These are phyloP conservation scores for Drosophila mayaguana DNA, from an alignment of 2,888 invertebrate species.

Conservation along the genomic window DNA sequence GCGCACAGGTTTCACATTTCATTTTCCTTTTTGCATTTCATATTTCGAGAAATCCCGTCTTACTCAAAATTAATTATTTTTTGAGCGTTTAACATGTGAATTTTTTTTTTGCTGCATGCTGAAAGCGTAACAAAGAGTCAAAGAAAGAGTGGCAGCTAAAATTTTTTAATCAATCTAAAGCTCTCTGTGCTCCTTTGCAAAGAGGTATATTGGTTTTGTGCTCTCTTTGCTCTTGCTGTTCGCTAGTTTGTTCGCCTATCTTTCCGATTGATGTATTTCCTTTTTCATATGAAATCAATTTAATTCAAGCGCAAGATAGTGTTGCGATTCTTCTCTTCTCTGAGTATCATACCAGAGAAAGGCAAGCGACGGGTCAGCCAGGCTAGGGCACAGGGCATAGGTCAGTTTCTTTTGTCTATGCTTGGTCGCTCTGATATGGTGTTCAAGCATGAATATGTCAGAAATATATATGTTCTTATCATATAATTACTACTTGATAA, in stretches of 20 bases:
- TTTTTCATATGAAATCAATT: background rate
- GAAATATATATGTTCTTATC: no score
- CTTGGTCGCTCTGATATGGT: no score
- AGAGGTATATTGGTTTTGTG: background rate
- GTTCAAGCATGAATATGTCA: no score
- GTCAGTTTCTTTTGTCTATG: no score
- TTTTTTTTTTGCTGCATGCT: no score
- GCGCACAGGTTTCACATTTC: background rate
- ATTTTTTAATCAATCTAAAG: background rate
- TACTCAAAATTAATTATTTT: conserved; percentile 1
- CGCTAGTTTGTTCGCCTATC: background rate
- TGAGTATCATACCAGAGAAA: no score
- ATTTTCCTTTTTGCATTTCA: background rate
- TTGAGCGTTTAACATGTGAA: background rate
- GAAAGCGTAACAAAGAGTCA: background rate
- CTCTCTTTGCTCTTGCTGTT: background rate
- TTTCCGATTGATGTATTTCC: background rate
- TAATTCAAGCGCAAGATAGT: no score
- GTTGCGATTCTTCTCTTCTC: no score
- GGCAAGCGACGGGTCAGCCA: no score
- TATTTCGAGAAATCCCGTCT: background rate
- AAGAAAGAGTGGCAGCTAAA: background rate
- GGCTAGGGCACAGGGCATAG: no score
- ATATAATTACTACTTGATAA: no score
- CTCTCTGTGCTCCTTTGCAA: background rate